Evolutionary conservation across 2,113 vertebrate genomes (phyloP).

Genomic region (Stercorarius parasiticus): DNA sequence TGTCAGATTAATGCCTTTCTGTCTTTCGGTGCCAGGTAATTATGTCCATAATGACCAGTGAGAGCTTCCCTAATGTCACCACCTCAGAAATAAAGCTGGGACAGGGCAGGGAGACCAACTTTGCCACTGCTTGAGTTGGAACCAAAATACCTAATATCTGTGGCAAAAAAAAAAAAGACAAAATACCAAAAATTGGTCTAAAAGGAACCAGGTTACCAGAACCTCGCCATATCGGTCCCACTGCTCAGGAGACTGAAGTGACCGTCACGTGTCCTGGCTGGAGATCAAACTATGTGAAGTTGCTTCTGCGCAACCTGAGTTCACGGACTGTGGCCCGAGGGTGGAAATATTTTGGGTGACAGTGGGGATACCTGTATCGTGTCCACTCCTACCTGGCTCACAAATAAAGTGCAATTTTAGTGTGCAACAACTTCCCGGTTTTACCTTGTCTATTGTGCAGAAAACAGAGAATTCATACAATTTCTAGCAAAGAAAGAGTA

Average conservation of each 20-base stretch:
- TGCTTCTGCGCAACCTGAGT: not conserved
- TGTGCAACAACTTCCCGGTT: not conserved
- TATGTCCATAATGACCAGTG: not conserved
- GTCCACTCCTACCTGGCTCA: not conserved
- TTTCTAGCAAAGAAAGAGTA: not conserved
- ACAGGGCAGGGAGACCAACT: not conserved
- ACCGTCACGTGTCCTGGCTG: not conserved
- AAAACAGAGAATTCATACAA: not conserved
- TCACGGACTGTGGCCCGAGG: not conserved
- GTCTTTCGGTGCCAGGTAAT: not conserved
- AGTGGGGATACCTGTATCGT: rapidly evolving
- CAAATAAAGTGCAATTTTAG: not conserved
- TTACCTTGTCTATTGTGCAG: not conserved
- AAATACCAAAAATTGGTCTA: not conserved
- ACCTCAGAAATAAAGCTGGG: not conserved
- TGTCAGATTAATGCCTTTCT: not conserved
- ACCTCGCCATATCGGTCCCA: not conserved
- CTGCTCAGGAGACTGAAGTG: not conserved
- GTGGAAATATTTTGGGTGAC: not conserved
- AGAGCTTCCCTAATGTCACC: not conserved
- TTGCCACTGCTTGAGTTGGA: not conserved
- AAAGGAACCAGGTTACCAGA: not conserved
- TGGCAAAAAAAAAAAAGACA: not conserved
- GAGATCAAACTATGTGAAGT: not conserved
- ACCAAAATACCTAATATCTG: not conserved